These are phyloP conservation scores for Raillietiella orientalis DNA, from an alignment of 2,888 invertebrate genomes.

Conservation along the genomic window DNA sequence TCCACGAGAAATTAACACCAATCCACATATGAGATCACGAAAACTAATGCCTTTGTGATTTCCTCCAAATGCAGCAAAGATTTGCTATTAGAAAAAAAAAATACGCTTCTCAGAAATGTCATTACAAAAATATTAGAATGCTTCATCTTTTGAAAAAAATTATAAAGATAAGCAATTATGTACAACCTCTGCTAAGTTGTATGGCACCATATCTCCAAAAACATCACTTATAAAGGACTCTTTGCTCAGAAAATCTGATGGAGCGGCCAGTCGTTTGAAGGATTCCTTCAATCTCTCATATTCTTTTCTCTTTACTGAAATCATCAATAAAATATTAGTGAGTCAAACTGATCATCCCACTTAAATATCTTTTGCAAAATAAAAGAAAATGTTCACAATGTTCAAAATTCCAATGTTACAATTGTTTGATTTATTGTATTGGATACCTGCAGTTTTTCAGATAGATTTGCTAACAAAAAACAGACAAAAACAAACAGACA, in stretches of 20 bases:
- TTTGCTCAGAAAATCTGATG: constrained; percentile 30
- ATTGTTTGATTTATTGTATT: too few relatives aligned
- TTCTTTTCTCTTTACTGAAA: too few relatives aligned
- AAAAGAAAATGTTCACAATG: too few relatives aligned
- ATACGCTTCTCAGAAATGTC: constrained; percentile 1
- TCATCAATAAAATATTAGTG: too few relatives aligned
- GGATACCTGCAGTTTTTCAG: too few relatives aligned
- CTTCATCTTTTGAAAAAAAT: constrained; percentile 1
- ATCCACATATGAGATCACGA: constrained; percentile 47
- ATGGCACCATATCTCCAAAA: constrained; percentile 51
- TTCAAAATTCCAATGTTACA: too few relatives aligned
- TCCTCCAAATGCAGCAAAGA: constrained; percentile 55
- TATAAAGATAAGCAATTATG: background rate
- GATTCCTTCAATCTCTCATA: constrained; percentile 51
- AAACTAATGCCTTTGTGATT: constrained; percentile 43
- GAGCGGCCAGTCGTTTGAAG: constrained; percentile 46
- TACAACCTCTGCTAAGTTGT: constrained; percentile 32
- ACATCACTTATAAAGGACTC: constrained; percentile 51
- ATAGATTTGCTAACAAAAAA: too few relatives aligned
- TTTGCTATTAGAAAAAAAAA: constrained; percentile 17
- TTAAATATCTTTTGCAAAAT: too few relatives aligned
- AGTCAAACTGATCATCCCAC: too few relatives aligned
- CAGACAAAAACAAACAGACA: too few relatives aligned
- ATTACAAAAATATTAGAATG: background rate
- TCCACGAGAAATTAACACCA: constrained; percentile 55